phyloP scores from a whole-genome alignment of 2,888 invertebrate genomes.

The Sericinus montela region DNA sequence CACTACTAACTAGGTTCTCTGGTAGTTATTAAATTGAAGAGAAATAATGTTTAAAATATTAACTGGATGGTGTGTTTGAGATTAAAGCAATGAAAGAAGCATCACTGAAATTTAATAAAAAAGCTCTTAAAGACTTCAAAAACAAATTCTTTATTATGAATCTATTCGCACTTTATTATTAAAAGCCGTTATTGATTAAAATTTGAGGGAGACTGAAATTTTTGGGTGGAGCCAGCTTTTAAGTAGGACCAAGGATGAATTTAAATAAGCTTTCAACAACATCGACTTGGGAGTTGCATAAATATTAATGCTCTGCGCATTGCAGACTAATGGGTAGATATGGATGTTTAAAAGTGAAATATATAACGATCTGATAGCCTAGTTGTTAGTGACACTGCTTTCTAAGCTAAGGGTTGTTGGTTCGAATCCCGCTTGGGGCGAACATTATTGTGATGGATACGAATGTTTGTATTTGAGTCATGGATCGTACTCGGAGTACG shows the following conservation, averaged over 20 bases:
- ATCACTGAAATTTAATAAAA: no score
- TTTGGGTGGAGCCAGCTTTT: conserved; percentile 56
- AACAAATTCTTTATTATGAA: conserved; percentile 14
- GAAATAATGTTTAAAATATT: no score
- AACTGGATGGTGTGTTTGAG: no score
- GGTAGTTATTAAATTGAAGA: no score
- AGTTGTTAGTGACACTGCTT: no score
- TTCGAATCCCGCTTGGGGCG: no score
- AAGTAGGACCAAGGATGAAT: conserved; percentile 64
- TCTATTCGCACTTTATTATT: conserved; percentile 29
- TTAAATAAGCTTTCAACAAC: conserved; percentile 67
- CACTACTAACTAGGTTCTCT: no score
- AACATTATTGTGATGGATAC: no score
- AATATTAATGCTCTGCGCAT: conserved; percentile 65
- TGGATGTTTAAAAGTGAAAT: conserved; percentile 45
- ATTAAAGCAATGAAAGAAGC: no score
- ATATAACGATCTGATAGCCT: conserved; percentile 30
- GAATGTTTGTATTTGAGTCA: no score
- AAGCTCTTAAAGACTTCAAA: background rate
- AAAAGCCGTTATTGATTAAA: conserved; percentile 41
- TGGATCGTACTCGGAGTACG: no score
- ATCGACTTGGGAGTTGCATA: conserved; percentile 63
- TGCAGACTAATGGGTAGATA: conserved; percentile 61
- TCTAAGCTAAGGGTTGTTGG: no score
- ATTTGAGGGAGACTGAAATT: conserved; percentile 56